A percentile compares a stretch with the other conserved stretches of the same genome.
These are phyloP conservation scores for Amblyteles armatorius DNA, from an alignment of 2,888 invertebrate genomes.

Conservation along the genomic window DNA sequence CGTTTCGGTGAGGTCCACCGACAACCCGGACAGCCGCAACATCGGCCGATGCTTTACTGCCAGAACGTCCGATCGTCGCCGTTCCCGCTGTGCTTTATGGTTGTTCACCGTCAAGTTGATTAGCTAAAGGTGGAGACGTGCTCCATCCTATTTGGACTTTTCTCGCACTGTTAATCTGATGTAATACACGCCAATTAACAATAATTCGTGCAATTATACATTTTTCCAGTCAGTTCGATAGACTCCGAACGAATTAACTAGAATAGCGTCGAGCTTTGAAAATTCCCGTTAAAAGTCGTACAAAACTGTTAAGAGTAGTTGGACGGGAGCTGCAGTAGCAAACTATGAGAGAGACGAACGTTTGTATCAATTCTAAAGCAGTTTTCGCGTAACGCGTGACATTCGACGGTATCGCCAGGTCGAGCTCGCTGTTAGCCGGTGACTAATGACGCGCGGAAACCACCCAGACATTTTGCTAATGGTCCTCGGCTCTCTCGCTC, in stretches of 20 bases:
- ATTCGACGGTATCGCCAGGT: slow-evolving; percentile 25
- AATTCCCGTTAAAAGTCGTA: background rate
- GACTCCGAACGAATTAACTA: too few relatives aligned
- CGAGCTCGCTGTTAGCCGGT: slow-evolving; percentile 14
- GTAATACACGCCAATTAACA: slow-evolving; percentile 4
- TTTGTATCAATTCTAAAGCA: slow-evolving; percentile 70
- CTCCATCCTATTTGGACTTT: slow-evolving; percentile 19
- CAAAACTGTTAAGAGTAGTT: background rate
- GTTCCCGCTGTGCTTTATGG: slow-evolving; percentile 77
- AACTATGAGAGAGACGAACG: slow-evolving; percentile 40
- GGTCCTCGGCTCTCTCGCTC: slow-evolving; percentile 29
- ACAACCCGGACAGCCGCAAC: slow-evolving; percentile 23
- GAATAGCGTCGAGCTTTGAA: background rate
- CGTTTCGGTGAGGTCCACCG: slow-evolving; percentile 63
- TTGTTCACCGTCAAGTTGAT: slow-evolving; percentile 76
- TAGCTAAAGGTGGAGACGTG: slow-evolving; percentile 66
- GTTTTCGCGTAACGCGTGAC: slow-evolving; percentile 66
- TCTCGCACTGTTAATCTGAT: background rate
- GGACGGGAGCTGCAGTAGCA: background rate
- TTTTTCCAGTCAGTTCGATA: background rate
- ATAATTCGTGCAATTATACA: background rate
- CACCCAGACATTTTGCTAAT: slow-evolving; percentile 58
- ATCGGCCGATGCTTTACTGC: background rate
- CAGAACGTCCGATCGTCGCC: slow-evolving; percentile 46
- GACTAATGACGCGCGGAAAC: slow-evolving; percentile 58